Conservation (phyloP, 2,113 vertebrate species). For the Peromyscus polionotus region DNA sequence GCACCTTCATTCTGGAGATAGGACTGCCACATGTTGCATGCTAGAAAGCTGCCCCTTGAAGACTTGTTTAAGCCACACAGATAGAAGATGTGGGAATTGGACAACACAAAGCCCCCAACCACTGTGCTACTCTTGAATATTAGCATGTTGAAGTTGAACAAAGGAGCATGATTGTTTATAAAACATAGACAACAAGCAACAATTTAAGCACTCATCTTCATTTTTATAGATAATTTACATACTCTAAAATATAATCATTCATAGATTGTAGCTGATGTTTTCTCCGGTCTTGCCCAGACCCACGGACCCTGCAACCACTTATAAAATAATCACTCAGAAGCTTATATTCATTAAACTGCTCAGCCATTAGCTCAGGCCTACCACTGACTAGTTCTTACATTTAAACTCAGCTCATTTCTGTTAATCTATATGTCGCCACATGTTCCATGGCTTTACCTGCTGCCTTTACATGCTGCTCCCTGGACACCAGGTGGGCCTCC, state of each 20-base stretch:
- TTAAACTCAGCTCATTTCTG: too few relatives aligned
- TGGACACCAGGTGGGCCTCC: too few relatives aligned
- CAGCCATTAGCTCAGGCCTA: too few relatives aligned
- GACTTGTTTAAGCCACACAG: background rate
- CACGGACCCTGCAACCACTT: too few relatives aligned
- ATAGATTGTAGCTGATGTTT: background rate
- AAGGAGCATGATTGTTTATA: background rate
- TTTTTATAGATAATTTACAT: background rate
- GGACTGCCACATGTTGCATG: background rate
- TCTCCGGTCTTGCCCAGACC: too few relatives aligned
- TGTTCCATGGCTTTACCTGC: too few relatives aligned
- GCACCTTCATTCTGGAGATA: background rate
- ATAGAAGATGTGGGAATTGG: background rate
- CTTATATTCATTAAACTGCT: too few relatives aligned
- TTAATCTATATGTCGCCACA: too few relatives aligned
- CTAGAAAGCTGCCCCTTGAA: background rate
- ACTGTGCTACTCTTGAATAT: background rate
- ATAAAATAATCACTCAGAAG: too few relatives aligned
- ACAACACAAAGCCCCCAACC: background rate
- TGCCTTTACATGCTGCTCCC: too few relatives aligned
- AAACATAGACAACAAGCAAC: background rate
- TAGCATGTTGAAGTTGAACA: background rate
- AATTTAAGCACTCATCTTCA: background rate
- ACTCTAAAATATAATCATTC: background rate
- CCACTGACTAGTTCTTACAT: too few relatives aligned